Conservation (phyloP, 2,797 vertebrate species). For the Tinamus major region DNA sequence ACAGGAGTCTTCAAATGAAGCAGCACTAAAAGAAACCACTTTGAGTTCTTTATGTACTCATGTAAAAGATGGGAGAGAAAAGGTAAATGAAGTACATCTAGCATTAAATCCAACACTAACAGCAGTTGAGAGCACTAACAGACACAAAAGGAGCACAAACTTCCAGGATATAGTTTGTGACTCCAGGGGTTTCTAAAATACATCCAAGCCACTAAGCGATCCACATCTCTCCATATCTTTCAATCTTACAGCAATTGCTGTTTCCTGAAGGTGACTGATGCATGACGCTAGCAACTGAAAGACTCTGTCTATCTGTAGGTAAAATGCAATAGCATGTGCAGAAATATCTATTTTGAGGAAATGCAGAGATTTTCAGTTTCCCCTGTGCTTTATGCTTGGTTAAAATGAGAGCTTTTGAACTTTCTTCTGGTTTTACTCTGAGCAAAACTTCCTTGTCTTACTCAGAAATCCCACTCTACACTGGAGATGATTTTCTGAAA, state of each 20-base stretch:
- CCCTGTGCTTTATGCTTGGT: neutral
- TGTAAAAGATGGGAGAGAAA: neutral
- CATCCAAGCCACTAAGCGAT: neutral
- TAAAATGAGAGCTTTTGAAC: neutral
- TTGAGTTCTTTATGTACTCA: neutral
- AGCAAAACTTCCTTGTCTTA: slow-evolving; percentile 3
- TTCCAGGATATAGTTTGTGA: neutral
- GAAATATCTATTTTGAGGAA: neutral
- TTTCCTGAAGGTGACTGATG: neutral
- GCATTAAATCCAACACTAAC: slow-evolving; percentile 35
- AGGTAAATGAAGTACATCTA: slow-evolving; percentile 26
- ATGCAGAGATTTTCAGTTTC: neutral
- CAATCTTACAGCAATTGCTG: neutral
- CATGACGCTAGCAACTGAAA: neutral
- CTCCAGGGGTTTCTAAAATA: neutral
- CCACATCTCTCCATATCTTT: neutral
- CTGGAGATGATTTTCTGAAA: neutral
- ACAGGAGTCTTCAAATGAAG: slow-evolving; percentile 27
- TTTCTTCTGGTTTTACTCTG: neutral
- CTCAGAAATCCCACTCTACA: neutral
- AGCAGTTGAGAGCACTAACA: slow-evolving; percentile 36
- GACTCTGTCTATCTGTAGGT: neutral
- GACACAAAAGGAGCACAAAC: slow-evolving; percentile 39
- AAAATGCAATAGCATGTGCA: slow-evolving; percentile 7
- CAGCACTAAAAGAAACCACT: slow-evolving; percentile 36